A percentile compares a stretch with the other conserved stretches of the same genome.
Conservation (phyloP, 2,888 invertebrate genomes). For the Heteropelma amictum region DNA sequence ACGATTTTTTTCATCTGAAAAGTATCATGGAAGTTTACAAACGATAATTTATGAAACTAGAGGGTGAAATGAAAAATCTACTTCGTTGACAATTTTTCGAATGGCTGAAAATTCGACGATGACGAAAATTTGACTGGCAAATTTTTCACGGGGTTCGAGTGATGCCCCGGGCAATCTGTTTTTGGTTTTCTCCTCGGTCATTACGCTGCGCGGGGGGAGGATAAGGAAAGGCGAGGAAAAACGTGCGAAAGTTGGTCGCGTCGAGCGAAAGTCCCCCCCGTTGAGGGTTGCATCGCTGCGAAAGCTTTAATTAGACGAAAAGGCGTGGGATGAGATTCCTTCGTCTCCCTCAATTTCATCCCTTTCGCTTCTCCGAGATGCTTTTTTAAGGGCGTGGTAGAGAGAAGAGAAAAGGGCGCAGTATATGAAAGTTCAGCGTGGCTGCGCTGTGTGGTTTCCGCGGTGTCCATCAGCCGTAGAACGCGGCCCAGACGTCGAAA, state of each 20-base stretch:
- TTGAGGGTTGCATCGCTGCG: constrained; percentile 43
- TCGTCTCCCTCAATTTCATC: too few relatives aligned
- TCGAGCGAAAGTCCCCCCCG: constrained; percentile 30
- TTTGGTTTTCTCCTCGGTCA: constrained; percentile 49
- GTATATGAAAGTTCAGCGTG: too few relatives aligned
- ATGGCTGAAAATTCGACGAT: too few relatives aligned
- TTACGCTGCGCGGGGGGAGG: constrained; percentile 40
- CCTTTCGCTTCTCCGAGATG: background rate
- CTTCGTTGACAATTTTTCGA: too few relatives aligned
- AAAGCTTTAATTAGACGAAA: constrained; percentile 54
- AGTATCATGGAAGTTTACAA: too few relatives aligned
- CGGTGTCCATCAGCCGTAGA: background rate
- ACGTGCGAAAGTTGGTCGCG: constrained; percentile 1
- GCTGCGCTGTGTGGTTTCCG: constrained; percentile 3
- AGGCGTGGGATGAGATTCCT: constrained; percentile 54
- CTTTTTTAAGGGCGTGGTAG: background rate
- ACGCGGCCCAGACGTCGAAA: constrained; percentile 34
- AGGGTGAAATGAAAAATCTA: too few relatives aligned
- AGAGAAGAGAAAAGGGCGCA: background rate
- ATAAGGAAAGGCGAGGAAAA: constrained; percentile 1
- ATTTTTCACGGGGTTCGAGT: background rate
- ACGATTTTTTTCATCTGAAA: too few relatives aligned
- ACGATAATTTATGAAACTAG: too few relatives aligned
- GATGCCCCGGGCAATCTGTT: constrained; percentile 35
- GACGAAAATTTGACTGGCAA: too few relatives aligned